Base-by-base conservation (phyloP, 2,797 vertebrate genomes). In the Peromyscus aztecus region DNA sequence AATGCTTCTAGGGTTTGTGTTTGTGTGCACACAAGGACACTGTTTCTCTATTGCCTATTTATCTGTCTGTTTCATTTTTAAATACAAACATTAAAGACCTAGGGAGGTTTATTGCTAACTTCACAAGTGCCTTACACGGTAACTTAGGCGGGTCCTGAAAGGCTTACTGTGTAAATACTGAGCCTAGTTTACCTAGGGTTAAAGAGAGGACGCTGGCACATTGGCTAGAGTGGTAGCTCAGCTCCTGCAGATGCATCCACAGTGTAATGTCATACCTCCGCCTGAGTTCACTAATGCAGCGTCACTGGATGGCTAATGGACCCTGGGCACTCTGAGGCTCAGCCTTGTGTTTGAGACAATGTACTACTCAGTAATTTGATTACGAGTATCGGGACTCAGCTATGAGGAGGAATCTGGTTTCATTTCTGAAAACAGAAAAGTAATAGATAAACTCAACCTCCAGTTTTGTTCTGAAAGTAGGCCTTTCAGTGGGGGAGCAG, bases 271-370 rank as follows among this genome's bases (percentile, higher is more conserved):
- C 87, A 98, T 97, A 86, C 80, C 49, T 91, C 94, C 27, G 0
- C 93, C 91, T 94, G 89, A 40, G 76, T 78, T 95, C 87, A 96
- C 90, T 96, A 94, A 95, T 93, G 96, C 91, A 80, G n/a, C 93
- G 83, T 89, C 97, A 95, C 65, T 94, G 93, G 89, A 95, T 91
- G 95, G 95, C 91, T 97, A 97, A 97, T 97, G 97, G 95, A 97
- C 94, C 87, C 84, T 91, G 96, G 97, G 96, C 97, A 97, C 37
- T 76, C 88, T 29, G 85, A 88, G 88, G 85, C 81, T 91, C 82
- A 40, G 93, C 84, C 89, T 94, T 96, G 86, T 87, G 76, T 89
- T 76, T 91, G 89, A 92, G 95, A 94, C 89, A 90, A 86, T 89
- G 89, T 29, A 75, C 89, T 37, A 40, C 89, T 96, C 94, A 89